Evolutionary conservation across 2,888 invertebrate species (phyloP).

Genomic region (Gerris lacustris): DNA sequence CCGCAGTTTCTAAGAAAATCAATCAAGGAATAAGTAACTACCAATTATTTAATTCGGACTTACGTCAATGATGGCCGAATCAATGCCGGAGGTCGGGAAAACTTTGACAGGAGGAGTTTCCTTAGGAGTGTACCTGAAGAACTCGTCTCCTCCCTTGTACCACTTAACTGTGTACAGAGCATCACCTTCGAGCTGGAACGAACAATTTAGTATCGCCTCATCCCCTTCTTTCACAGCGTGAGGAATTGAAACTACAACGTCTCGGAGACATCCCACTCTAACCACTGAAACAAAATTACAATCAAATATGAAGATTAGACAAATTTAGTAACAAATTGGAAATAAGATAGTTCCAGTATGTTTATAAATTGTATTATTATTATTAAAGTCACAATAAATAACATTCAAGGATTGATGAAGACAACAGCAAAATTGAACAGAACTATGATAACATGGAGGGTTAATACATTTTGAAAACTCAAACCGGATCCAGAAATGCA

Average conservation of each 20-base stretch:
- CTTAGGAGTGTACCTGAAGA: slow-evolving; percentile 37
- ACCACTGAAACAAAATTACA: background rate
- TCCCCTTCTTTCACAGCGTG: slow-evolving; percentile 33
- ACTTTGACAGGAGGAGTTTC: slow-evolving; percentile 35
- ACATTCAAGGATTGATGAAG: no score
- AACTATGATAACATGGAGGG: no score
- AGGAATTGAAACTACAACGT: slow-evolving; percentile 38
- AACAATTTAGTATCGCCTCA: slow-evolving; percentile 35
- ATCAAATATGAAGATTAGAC: no score
- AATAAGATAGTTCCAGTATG: no score
- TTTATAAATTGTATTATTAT: no score
- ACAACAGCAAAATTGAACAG: no score
- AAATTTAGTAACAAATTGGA: no score
- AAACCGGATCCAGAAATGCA: no score
- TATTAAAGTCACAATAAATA: no score
- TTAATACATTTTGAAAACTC: no score
- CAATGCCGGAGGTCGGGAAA: slow-evolving; percentile 41
- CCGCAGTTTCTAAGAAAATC: no score
- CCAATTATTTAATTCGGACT: background rate
- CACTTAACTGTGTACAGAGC: slow-evolving; percentile 38
- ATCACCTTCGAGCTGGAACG: slow-evolving; percentile 42
- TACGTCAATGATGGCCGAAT: background rate
- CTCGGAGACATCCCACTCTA: slow-evolving; percentile 30
- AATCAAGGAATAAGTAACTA: no score
- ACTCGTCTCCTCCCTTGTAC: slow-evolving; percentile 35